These are phyloP conservation scores for Enteromius thamalakanensis DNA, from an alignment of 2,797 vertebrate species.

Conservation along the genomic window DNA sequence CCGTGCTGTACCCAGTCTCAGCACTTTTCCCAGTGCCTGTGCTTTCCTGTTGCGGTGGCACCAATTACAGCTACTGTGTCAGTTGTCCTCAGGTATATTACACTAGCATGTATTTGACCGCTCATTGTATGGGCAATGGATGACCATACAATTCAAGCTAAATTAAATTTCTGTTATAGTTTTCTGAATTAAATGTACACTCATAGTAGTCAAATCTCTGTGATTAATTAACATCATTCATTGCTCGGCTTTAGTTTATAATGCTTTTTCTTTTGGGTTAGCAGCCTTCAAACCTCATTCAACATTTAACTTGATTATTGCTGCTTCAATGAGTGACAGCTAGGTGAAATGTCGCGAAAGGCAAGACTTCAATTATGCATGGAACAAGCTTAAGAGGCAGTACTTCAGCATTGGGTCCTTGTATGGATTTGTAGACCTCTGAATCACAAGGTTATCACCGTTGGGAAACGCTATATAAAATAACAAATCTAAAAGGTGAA, in stretches of 20 bases:
- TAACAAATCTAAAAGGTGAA: not conserved
- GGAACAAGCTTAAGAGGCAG: not conserved
- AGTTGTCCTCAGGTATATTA: constrained; percentile 9
- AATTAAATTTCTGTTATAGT: not conserved
- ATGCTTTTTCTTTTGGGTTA: not conserved
- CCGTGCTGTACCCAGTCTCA: constrained; percentile 31
- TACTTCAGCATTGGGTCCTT: not conserved
- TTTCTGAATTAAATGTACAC: not conserved
- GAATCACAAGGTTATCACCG: not conserved
- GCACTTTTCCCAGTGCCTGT: constrained; percentile 12
- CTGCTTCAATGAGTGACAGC: not conserved
- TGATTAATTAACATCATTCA: not conserved
- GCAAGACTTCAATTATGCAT: constrained; percentile 45
- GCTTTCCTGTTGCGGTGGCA: constrained; percentile 22
- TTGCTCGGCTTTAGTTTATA: not conserved
- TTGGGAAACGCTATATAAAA: not conserved
- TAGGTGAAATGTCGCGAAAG: constrained; percentile 38
- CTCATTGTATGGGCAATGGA: not conserved
- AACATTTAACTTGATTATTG: constrained; percentile 48
- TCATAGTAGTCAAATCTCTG: not conserved
- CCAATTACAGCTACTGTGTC: constrained; percentile 35
- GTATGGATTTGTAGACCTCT: not conserved
- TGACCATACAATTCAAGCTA: not conserved
- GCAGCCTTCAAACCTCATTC: constrained; percentile 8
- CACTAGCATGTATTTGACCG: constrained; percentile 4